Base-by-base conservation (phyloP, 37 sponge, comb jelly and placozoan genomes). In the Sycon ciliatum region DNA sequence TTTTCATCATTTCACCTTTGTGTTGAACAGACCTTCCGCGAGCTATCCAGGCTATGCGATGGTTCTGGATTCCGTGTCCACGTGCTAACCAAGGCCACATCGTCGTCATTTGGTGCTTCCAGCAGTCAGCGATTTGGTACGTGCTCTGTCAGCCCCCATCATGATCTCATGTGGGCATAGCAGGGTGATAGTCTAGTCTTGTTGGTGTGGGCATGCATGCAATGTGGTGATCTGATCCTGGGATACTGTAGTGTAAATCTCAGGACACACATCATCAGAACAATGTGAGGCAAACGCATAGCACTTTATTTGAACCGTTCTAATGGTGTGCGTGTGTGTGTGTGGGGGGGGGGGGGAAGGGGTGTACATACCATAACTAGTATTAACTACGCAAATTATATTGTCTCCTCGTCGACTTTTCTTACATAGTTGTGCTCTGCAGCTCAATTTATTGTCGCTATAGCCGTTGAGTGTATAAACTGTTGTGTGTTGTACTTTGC, bases 31-130 rank as follows among this genome's bases (percentile, higher is more conserved):
- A 96, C 79, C 2, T 73, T 88, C 68, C 54, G 89, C 27, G 98
- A 96, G 73, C 88, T 76, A 39, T 52, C 73, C 34, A 67, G 87
- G 1, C 81, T 91, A 27, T 74, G 82, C 56, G 67, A 40, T 30
- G 84, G 92, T 23, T 85, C 89, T 7, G 86, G 86, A 40, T 86
- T 91, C 49, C 78, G 57, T 29, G 63, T 92, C 7, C 89, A 91
- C 61, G 80, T 86, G 20, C 84, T 96, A 46, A 88, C 92, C 4
- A 91, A 91, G 60, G 86, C 89, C 53, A 88, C 77, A 9, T 86
- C 98, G 6, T 71, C 85, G 2, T 76, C 89, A 26, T 91, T 87
- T 64, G 79, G 83, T 1, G 60, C 82, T 7, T 69, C 66, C 9
- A 83, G 82, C 5, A 74, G 84, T 23, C 81, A 81, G 60, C 56